These are phyloP conservation scores for Caenorhabditis doughertyi DNA, from an alignment of 2,888 invertebrate genomes.

Conservation along the genomic window DNA sequence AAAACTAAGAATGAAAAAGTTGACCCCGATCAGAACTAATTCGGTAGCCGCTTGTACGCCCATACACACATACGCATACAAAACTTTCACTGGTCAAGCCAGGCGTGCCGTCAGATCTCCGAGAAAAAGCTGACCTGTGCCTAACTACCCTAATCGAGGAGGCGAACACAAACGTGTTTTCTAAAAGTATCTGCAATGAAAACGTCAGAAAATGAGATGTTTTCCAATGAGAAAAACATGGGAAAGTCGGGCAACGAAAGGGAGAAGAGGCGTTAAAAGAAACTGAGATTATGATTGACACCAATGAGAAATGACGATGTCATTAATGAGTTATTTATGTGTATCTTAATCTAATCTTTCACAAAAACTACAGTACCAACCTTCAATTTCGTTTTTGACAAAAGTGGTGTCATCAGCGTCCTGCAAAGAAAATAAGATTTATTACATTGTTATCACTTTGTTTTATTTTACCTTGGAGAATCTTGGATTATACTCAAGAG, in stretches of 20 bases:
- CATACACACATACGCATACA: slow-evolving; percentile 51
- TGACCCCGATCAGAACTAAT: slow-evolving; percentile 47
- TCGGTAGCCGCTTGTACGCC: slow-evolving; percentile 50
- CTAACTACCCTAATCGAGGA: slow-evolving; percentile 54
- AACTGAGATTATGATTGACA: slow-evolving; percentile 54
- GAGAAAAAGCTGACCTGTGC: slow-evolving; percentile 65
- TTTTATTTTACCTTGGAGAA: slow-evolving; percentile 33
- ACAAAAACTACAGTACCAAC: slow-evolving; percentile 25
- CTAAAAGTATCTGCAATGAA: slow-evolving; percentile 28
- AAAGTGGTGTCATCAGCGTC: slow-evolving; percentile 39
- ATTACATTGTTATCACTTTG: not conserved
- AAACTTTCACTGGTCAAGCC: slow-evolving; percentile 65
- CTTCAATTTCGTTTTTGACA: slow-evolving; percentile 64
- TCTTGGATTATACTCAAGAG: slow-evolving; percentile 54
- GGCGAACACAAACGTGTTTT: slow-evolving; percentile 50
- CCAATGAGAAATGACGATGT: slow-evolving; percentile 12
- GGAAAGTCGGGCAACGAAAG: not conserved
- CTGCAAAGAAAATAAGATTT: slow-evolving; percentile 5
- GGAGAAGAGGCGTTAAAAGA: slow-evolving; percentile 21
- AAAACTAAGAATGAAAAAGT: slow-evolving; percentile 19
- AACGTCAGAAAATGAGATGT: slow-evolving; percentile 55
- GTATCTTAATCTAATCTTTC: slow-evolving; percentile 9
- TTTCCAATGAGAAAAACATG: slow-evolving; percentile 46
- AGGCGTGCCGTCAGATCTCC: slow-evolving; percentile 59
- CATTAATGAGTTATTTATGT: slow-evolving; percentile 10